Evolutionary conservation across 2,113 vertebrate species (phyloP).

Genomic region (Acinonyx jubatus): DNA sequence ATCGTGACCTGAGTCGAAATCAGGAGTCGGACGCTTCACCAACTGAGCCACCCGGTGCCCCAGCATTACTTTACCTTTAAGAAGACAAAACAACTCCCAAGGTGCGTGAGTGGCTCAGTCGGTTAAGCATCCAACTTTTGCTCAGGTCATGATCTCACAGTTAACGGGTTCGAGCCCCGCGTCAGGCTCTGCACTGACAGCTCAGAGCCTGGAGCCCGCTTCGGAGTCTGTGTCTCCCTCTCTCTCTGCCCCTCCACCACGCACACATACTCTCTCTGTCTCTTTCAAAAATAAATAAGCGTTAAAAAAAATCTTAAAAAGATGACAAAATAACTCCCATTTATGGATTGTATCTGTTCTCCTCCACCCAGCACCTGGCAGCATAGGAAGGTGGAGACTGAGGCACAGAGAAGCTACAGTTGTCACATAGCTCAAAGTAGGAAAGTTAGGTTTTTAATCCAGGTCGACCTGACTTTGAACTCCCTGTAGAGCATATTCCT

Average conservation of each 20-base stretch:
- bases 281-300: too few relatives aligned
- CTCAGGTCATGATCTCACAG: not conserved
- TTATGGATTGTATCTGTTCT: not conserved
- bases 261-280: too few relatives aligned
- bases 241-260: too few relatives aligned
- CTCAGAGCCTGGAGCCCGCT: too few relatives aligned
- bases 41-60: too few relatives aligned
- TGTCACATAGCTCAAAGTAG: not conserved
- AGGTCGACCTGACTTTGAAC: accelerated
- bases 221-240: too few relatives aligned
- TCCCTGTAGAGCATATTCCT: not conserved
- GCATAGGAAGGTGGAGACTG: not conserved
- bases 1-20: too few relatives aligned
- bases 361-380: not conserved
- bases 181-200: too few relatives aligned
- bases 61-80: not conserved
- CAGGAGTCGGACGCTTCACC: too few relatives aligned
- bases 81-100: not conserved
- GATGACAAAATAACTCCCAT: too few relatives aligned
- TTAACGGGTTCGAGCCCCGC: not conserved
- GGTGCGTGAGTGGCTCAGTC: not conserved
- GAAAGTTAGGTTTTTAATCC: not conserved
- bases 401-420: not conserved
- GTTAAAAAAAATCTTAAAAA: too few relatives aligned
- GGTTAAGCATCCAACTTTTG: not conserved